These are phyloP conservation scores for Psilopsiagon aymara DNA, from an alignment of 2,113 vertebrate species.

Conservation along the genomic window DNA sequence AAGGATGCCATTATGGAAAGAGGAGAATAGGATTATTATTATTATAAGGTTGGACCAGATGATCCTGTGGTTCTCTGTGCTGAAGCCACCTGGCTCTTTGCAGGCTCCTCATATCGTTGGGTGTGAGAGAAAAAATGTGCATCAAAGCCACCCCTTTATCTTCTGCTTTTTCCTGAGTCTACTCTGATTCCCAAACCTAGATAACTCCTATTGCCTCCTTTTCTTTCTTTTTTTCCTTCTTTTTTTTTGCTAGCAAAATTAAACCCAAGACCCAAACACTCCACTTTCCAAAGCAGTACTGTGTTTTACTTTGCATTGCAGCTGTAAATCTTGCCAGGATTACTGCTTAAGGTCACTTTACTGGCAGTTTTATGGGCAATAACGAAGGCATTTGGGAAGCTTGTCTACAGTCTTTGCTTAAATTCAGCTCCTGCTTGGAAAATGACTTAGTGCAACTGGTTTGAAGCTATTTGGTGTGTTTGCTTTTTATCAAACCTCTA, in stretches of 20 bases:
- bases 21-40: background rate
- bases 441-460: background rate
- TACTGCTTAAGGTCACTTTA: slow-evolving; percentile 24
- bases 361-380: slow-evolving; percentile 18
- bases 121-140: background rate
- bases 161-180: background rate
- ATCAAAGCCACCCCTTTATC: background rate
- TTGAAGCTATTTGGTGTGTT: slow-evolving; percentile 28
- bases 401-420: slow-evolving; percentile 12
- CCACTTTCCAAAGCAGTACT: background rate
- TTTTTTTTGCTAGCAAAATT: background rate
- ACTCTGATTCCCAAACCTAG: background rate
- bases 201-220: background rate
- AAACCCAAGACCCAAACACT: background rate
- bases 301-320: background rate
- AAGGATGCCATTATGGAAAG: background rate
- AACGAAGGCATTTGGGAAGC: background rate
- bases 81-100: background rate
- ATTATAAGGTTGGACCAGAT: background rate
- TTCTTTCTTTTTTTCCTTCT: accelerated
- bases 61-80: background rate
- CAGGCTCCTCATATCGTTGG: background rate
- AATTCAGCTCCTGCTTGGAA: slow-evolving; percentile 23
- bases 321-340: slow-evolving; percentile 21
- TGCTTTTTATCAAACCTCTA: slow-evolving; percentile 30